A percentile compares a stretch with the other conserved stretches of the same genome.
Conservation (phyloP, 2,888 invertebrate species). For the Lissocephala sabroskyi region DNA sequence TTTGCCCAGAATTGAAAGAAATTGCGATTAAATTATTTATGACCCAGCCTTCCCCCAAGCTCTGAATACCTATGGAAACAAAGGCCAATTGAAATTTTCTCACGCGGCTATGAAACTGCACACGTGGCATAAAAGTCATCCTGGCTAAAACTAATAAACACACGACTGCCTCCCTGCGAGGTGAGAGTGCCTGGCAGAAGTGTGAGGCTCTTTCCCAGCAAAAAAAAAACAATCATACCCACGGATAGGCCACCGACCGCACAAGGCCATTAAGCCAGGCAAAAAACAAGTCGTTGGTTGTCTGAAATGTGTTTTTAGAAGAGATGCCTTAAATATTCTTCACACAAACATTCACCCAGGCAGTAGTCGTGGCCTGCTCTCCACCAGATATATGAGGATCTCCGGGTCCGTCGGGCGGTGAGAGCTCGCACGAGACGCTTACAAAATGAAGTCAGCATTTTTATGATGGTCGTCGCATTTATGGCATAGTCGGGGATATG, state of each 20-base stretch:
- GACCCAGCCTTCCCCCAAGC: too few species aligned
- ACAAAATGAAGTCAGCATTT: slow-evolving; percentile 54
- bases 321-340: slow-evolving; percentile 34
- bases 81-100: slow-evolving; percentile 49
- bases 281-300: slow-evolving; percentile 25
- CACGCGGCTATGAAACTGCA: slow-evolving; percentile 14
- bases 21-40: slow-evolving; percentile 32
- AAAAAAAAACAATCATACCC: slow-evolving; percentile 10
- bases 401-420: not conserved
- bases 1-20: slow-evolving; percentile 2
- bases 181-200: not conserved
- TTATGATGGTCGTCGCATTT: slow-evolving; percentile 50
- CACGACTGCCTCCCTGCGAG: not conserved
- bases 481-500: slow-evolving; percentile 31
- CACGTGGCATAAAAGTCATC: slow-evolving; percentile 34
- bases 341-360: not conserved
- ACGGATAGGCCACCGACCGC: not conserved
- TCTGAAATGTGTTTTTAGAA: slow-evolving; percentile 16
- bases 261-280: slow-evolving; percentile 29
- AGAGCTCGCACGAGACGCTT: slow-evolving; percentile 33
- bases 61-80: slow-evolving; percentile 23
- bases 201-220: too few species aligned
- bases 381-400: too few species aligned
- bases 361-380: too few species aligned
- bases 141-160: slow-evolving; percentile 5